phyloP scores from a whole-genome alignment of 1,140 invertebrate species.

The Drosophila sechellia region DNA sequence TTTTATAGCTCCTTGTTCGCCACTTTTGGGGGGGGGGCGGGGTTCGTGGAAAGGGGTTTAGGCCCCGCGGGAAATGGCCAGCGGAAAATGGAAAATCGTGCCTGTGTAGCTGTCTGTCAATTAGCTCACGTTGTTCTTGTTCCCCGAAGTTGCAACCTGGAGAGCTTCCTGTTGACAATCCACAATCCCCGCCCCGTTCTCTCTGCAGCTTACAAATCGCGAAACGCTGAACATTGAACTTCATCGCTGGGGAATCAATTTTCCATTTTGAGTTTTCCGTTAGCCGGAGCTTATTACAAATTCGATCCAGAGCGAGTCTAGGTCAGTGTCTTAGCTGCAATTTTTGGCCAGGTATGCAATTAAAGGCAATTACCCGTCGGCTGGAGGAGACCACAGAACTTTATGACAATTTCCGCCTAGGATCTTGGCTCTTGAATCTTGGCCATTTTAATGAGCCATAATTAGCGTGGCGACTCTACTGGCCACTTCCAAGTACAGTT shows the following conservation, averaged over 20 bases:
- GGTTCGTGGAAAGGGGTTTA: no score
- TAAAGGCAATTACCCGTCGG: constrained; percentile 68
- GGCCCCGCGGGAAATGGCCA: constrained; percentile 10
- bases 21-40: background rate
- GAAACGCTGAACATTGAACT: constrained; percentile 48
- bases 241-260: constrained; percentile 19
- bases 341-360: constrained; percentile 56
- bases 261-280: constrained; percentile 58
- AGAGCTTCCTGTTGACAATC: constrained; percentile 38
- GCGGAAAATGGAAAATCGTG: constrained; percentile 56
- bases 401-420: constrained; percentile 75
- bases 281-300: constrained; percentile 60
- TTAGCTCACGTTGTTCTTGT: constrained; percentile 70
- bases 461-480: constrained; percentile 46
- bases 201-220: no score
- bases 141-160: constrained; percentile 26
- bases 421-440: constrained; percentile 68
- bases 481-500: constrained; percentile 60
- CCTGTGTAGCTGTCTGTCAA: constrained; percentile 74
- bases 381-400: constrained; percentile 19
- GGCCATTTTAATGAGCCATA: constrained; percentile 75
- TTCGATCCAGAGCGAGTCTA: constrained; percentile 69
- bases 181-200: background rate
- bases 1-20: constrained; percentile 56
- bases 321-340: constrained; percentile 81